These are phyloP conservation scores for Rhinogobio ventralis DNA, from an alignment of 2,797 vertebrate species.

Conservation along the genomic window DNA sequence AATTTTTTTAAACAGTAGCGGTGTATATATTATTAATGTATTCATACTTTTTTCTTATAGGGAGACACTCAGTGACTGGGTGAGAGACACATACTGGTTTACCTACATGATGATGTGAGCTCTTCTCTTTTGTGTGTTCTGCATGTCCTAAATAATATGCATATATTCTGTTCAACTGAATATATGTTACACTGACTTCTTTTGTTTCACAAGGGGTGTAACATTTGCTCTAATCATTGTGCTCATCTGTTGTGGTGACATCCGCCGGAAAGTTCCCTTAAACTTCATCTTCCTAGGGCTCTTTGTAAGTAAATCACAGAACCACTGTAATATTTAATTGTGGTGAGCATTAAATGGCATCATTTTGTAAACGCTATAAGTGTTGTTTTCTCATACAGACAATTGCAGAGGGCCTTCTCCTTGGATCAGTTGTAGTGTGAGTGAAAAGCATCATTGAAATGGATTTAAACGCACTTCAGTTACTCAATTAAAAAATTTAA, in stretches of 20 bases:
- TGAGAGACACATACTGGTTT: constrained; percentile 69
- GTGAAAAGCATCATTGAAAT: constrained; percentile 65
- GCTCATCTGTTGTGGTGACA: constrained; percentile 79
- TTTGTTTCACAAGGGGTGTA: constrained; percentile 65
- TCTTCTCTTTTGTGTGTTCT: constrained; percentile 22
- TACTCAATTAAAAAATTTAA: constrained; percentile 56
- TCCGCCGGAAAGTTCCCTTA: constrained; percentile 81
- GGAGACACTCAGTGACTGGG: constrained; percentile 71
- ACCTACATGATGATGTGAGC: constrained; percentile 78
- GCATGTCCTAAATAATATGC: background rate
- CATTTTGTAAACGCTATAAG: constrained; percentile 2
- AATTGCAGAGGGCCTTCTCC: constrained; percentile 79
- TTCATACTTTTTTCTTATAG: constrained; percentile 64
- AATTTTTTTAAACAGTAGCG: background rate
- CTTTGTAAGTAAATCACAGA: constrained; percentile 83
- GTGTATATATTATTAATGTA: background rate
- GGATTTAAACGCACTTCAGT: constrained; percentile 41
- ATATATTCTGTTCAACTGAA: background rate
- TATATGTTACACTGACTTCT: constrained; percentile 50
- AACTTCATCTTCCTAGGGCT: constrained; percentile 85
- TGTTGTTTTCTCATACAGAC: constrained; percentile 70
- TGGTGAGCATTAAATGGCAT: background rate
- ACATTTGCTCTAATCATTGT: constrained; percentile 73
- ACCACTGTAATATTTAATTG: background rate
- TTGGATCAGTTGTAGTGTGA: constrained; percentile 82